A percentile compares a stretch with the other conserved stretches of the same genome.
Conservation (phyloP, 1,140 invertebrate genomes). For the Drusus annulatus region DNA sequence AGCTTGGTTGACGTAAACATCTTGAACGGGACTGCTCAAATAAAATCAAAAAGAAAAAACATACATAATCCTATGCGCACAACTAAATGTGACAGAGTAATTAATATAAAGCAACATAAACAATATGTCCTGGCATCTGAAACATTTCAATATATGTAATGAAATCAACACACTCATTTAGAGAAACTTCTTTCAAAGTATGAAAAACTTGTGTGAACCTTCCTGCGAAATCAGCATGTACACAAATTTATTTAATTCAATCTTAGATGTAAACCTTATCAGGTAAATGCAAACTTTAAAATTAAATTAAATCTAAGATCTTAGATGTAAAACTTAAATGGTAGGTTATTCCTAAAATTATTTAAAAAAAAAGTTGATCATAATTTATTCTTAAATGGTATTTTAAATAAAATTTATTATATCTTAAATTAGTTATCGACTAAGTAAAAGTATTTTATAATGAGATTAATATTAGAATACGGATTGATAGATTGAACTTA, state of each 20-base stretch:
- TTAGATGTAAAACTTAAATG: not conserved
- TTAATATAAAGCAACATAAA: not conserved
- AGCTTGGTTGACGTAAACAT: conserved; percentile 42
- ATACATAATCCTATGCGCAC: conserved; percentile 21
- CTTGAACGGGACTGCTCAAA: conserved; percentile 55
- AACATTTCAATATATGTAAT: conserved; percentile 5
- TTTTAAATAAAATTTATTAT: not conserved
- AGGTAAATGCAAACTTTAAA: not conserved
- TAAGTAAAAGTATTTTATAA: conserved; percentile 3
- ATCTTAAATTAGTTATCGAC: not conserved
- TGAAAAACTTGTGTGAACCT: not conserved
- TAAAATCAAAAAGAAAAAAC: conserved; percentile 50
- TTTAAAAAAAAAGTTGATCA: not conserved
- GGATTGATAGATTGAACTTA: conserved; percentile 41
- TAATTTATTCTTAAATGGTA: not conserved
- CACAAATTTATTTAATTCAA: not conserved
- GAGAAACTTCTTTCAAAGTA: not conserved
- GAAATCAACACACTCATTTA: not conserved
- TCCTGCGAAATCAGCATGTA: not conserved
- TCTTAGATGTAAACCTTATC: not conserved
- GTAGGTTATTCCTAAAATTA: not conserved
- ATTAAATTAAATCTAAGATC: not conserved
- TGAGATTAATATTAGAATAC: conserved; percentile 9
- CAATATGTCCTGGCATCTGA: not conserved
- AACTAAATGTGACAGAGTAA: not conserved